Evolutionary conservation across 1,140 invertebrate species (phyloP), one percentile per base, ranked within the genome.

Genomic region (Saccostrea glomerata): DNA sequence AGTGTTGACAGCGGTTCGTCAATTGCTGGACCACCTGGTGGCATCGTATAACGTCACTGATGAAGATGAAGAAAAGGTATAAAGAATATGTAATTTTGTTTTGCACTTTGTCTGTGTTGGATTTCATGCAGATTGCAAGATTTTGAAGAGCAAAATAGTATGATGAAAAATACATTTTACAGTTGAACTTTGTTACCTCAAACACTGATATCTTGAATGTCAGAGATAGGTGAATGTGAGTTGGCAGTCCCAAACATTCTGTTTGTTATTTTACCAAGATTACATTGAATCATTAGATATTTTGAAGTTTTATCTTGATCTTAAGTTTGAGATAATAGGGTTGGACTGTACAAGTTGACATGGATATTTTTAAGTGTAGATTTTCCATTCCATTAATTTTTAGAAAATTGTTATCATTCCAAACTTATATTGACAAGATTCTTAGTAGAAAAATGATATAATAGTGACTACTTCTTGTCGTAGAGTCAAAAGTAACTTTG

Each of bases 11-110:
- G 92, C 94, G 63, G 91, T 92, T 30, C 88, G 92, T 40, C 84
- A 89, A n/a, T 90, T 95, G 58, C 86, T 93, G n/a, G 92, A 94
- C 40, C 94, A 93, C 86, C 87, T 95, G 1, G 90, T 92, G 2
- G 88, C 91, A 40, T 94, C 94, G 12, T 93, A 93, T 88, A 92
- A 93, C 84, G 90, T 92, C 0, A 90, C 90, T 6, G 90, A 92
- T 40, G 91, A 92, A 58, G 92, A 94, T 54, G 93, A 92, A 36
- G 89, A 90, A 66, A 91, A 90, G 91, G 91, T 92, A 88, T 30
- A 47, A 70, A 7, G 25, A 15, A 56, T 56, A 70, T 20, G 12
- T 30, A 2, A 25, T 30, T 30, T 54, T 25, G 63, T 60, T 23
- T n/a, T 30, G 23, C 54, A 82, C 40, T 25, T 87, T 82, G 73